Evolutionary conservation across 2,797 vertebrate species (phyloP), one percentile per base, ranked within the genome.

Genomic region (Coilia nasus): DNA sequence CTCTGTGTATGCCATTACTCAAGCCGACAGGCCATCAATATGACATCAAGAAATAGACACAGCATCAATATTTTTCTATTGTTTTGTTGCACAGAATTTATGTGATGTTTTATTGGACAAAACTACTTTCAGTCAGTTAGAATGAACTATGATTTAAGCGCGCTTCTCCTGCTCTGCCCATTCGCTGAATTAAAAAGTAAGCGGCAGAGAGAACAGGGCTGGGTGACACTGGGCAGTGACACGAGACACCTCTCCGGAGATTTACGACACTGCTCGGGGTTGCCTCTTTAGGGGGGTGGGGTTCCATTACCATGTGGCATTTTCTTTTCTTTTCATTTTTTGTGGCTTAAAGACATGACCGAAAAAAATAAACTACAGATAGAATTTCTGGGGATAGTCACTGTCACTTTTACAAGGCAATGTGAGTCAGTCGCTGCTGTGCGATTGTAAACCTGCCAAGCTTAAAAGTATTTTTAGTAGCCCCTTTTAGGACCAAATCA

Each of bases 391-490:
- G 35, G 35, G 71, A 78, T 78, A 78, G 71, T 41, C 7, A 41
- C n/a, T n/a, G n/a, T n/a, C 35, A 17, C 71, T 41, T 78, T 78
- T 78, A 78, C 71, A 78, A 78, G 71, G 71, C 71, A 41, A 25
- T 78, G 35, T 9, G 35, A 78, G 71, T 78, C 15, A 44, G 71
- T 15, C 71, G 21, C 31, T 21, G 17, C 35, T 78, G 71, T 19
- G 35, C 31, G 71, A 78, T 35, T 44, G 71, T 78, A 78, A 78
- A 78, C 71, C 71, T 78, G 71, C 71, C 71, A 78, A 78, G 15
- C 71, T 78, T 78, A 78, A 44, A 78, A 78, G 71, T 78, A 44
- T 78, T 78, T 78, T 78, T 78, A 78, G 71, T 78, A 44, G 31
- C 35, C 12, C 15, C 10, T 78, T 78, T 78, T 78, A 78, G 71